Conservation (phyloP, 2,797 vertebrate species). For the Sylvilagus floridanus region DNA sequence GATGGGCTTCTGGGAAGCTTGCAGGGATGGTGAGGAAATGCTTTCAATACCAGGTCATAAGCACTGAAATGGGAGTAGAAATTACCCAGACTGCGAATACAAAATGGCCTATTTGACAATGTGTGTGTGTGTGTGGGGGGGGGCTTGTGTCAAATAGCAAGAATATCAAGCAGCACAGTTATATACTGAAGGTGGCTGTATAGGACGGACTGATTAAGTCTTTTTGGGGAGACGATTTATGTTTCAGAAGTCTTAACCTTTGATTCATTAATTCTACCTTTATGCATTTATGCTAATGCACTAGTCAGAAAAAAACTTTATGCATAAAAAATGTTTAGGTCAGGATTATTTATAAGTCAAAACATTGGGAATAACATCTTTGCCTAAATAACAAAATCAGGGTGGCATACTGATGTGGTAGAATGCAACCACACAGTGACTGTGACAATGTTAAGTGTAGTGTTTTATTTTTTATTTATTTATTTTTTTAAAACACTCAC, state of each 20-base stretch:
- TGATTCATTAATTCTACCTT: not conserved
- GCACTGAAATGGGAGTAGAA: not conserved
- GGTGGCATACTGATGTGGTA: not conserved
- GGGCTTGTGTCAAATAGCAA: not conserved
- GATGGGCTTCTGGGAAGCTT: not conserved
- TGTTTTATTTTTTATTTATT: not conserved
- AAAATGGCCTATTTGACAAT: not conserved
- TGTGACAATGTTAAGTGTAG: not conserved
- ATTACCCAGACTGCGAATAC: not conserved
- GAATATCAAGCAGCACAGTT: not conserved
- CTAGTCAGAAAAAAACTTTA: not conserved
- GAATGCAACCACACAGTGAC: not conserved
- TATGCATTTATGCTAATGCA: not conserved
- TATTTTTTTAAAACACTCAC: too few species aligned
- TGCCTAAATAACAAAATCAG: conserved; percentile 20
- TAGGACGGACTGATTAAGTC: not conserved
- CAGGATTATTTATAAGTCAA: conserved; percentile 37
- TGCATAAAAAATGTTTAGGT: not conserved
- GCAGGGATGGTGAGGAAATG: not conserved
- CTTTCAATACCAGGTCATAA: not conserved
- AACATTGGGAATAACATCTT: not conserved
- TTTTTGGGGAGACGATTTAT: not conserved
- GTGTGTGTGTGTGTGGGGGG: too few species aligned
- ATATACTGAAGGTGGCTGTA: not conserved
- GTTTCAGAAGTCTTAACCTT: not conserved